Evolutionary conservation across 1,140 invertebrate species (phyloP).

Genomic region (Euglossa dilemma): DNA sequence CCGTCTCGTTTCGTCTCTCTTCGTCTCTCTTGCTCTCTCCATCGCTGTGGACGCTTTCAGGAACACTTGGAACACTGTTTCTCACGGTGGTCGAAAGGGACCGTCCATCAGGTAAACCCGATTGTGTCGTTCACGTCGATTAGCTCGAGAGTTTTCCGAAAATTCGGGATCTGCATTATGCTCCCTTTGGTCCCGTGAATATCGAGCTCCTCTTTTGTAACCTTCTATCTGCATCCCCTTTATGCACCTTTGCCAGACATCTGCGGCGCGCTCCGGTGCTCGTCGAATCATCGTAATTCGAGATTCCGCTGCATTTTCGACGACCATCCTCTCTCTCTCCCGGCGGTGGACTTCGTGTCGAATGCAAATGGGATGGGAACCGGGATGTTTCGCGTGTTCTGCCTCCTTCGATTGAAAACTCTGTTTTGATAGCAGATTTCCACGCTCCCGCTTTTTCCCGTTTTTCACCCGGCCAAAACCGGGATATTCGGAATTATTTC

Average conservation of each 20-base stretch:
- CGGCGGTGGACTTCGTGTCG: constrained; percentile 12
- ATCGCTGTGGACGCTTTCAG: constrained; percentile 17
- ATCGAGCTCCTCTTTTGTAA: constrained; percentile 55
- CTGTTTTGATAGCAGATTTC: background rate
- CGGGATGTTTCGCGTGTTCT: background rate
- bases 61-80: constrained; percentile 66
- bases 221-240: constrained; percentile 71
- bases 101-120: constrained; percentile 64
- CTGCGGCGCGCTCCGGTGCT: constrained; percentile 26
- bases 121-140: constrained; percentile 73
- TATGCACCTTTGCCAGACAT: constrained; percentile 42
- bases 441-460: background rate
- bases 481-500: too few species aligned
- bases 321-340: constrained; percentile 4
- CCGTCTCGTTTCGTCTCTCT: constrained; percentile 19
- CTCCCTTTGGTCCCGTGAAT: constrained; percentile 50
- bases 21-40: background rate
- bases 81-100: constrained; percentile 74
- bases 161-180: constrained; percentile 70
- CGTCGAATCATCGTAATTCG: constrained; percentile 54
- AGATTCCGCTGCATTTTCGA: constrained; percentile 46
- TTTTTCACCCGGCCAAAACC: background rate
- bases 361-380: constrained; percentile 35
- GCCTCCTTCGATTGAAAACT: background rate
- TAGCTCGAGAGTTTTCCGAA: constrained; percentile 68